Percentiles rank a stretch among this genome's conserved stretches.
Evolutionary conservation across 2,113 vertebrate species (phyloP).

Genomic region (Ceyx margarethae): DNA sequence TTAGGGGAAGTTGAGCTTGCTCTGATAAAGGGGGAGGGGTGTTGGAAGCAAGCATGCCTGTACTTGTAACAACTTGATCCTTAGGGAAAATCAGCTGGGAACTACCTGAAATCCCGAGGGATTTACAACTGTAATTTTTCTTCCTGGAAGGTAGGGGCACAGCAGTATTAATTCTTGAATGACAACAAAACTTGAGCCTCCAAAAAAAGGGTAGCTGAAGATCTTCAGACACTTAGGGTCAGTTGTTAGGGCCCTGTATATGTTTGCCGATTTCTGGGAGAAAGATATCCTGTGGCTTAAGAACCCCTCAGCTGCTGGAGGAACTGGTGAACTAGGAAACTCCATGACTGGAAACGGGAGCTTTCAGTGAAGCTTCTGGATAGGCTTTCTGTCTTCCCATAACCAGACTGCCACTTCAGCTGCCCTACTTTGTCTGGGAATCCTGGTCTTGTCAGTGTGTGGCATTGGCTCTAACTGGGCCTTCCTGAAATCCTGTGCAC

Average conservation of each 20-base stretch:
- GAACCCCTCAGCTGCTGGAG: background rate
- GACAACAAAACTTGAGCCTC: background rate
- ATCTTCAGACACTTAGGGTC: background rate
- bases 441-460: background rate
- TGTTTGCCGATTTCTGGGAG: background rate
- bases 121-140: background rate
- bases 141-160: background rate
- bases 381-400: background rate
- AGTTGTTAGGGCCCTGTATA: background rate
- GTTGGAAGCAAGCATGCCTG: slow-evolving; percentile 47
- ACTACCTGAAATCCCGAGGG: background rate
- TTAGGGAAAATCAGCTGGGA: background rate
- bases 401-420: background rate
- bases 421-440: background rate
- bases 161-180: background rate
- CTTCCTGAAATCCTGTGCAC: background rate
- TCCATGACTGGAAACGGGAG: background rate
- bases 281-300: background rate
- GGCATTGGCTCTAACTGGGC: background rate
- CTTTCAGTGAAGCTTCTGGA: background rate
- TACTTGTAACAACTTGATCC: background rate
- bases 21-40: slow-evolving; percentile 59
- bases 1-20: slow-evolving; percentile 62
- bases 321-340: background rate
- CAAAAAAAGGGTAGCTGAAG: background rate